Evolutionary conservation across 2,113 vertebrate species (phyloP).

Genomic region (Eretmochelys imbricata): DNA sequence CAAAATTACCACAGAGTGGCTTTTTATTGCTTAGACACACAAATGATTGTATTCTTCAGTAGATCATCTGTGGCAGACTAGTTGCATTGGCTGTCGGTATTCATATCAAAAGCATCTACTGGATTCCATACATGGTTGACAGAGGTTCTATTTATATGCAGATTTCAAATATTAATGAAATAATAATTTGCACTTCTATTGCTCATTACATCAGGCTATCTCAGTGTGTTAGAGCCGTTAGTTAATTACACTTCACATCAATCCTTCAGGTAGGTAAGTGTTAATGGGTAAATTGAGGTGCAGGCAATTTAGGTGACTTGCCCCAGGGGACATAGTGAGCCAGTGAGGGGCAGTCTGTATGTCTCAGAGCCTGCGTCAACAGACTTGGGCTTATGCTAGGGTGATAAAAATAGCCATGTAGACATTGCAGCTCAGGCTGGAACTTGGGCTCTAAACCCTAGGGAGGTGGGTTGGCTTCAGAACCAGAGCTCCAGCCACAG

Average conservation of each 20-base stretch:
- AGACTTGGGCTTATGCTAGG: background rate
- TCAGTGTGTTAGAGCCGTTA: conserved; percentile 37
- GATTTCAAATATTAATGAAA: conserved; percentile 48
- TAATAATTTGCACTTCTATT: conserved; percentile 34
- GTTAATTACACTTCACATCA: conserved; percentile 42
- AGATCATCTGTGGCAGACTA: conserved; percentile 33
- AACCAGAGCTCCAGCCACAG: background rate
- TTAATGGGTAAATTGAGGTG: background rate
- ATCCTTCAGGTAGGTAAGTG: conserved; percentile 7
- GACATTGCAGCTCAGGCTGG: background rate
- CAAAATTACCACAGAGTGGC: conserved; percentile 62
- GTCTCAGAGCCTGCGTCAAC: background rate
- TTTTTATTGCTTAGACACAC: conserved; percentile 45
- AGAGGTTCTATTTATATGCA: conserved; percentile 1
- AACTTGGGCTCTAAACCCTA: background rate
- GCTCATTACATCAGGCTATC: conserved; percentile 8
- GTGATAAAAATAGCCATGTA: background rate
- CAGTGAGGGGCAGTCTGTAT: background rate
- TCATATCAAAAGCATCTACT: background rate
- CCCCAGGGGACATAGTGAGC: background rate
- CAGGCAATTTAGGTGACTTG: conserved; percentile 11
- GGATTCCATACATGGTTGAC: conserved; percentile 36
- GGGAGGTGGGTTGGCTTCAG: background rate
- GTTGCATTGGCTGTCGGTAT: conserved; percentile 5
- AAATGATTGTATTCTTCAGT: conserved; percentile 51